Base-by-base conservation (phyloP, 2,888 invertebrate genomes). In the Epistrophe grossulariae region DNA sequence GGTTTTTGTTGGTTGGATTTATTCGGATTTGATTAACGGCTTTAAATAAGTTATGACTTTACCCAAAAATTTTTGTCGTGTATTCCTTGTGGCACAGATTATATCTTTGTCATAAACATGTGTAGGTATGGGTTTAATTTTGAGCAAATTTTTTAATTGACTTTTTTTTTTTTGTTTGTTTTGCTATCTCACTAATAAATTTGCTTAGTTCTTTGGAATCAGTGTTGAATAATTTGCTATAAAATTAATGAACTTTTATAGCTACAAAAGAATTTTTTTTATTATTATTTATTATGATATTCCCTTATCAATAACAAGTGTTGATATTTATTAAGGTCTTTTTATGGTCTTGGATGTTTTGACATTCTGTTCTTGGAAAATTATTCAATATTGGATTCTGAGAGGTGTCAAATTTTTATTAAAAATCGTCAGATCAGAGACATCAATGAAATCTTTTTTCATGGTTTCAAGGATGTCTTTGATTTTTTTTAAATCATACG, bases 21-120 rank as follows among this genome's bases (percentile, higher is more conserved):
- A 24, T 35, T 50, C 8, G 40, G 55, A 70, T 70, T 70, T 70
- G 70, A 70, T 70, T 40, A 70, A 70, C 70, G 19, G 11, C 52
- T 35, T 9, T 40, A 35, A 68, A 55, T 55, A 70, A 55, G 50
- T 68, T 68, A 68, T 50, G 50, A 38, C 50, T 68, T 48, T 66
- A 48, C 15, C 45, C 40, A 4, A 13, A 48, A 28, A 19, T 17
- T 28, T 15, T 17, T 43, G 5, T 15, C 11, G 6, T 35, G 10
- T 62, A 45, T 64, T 50, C 19, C 35, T 35, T 48, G 35, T 68
- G 68, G 50, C 38, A 17, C 50, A 17, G 13, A 50, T 68, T 35
- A 68, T 38, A 35, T 24, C 24, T 35, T 68, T 50, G 66, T 17
- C 48, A 50, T 50, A n/a, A 45, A 8, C 7, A 15, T 19, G 0